A percentile compares a stretch with the other conserved stretches of the same genome.
Conservation (phyloP, 92 coral and sea anemone species). For the Actinernus sp. region DNA sequence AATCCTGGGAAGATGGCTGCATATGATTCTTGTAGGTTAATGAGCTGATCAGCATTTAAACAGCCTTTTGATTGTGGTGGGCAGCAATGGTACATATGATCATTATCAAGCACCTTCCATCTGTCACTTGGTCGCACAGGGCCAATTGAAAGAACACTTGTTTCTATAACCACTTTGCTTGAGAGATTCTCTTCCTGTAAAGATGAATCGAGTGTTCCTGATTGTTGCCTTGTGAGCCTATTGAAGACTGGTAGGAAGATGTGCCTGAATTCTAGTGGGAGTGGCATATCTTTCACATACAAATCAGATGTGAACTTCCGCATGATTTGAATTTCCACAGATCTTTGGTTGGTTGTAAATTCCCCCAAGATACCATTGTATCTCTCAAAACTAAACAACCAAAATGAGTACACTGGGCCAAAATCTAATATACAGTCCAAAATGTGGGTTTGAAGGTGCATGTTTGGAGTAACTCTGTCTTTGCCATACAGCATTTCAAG, state of each 20-base stretch:
- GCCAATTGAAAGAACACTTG: background rate
- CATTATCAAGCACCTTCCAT: background rate
- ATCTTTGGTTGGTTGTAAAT: conserved; percentile 2
- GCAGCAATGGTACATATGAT: background rate
- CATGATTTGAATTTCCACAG: conserved; percentile 1
- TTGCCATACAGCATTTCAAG: conserved; percentile 63
- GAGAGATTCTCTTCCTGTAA: background rate
- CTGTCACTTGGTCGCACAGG: background rate
- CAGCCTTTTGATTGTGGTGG: background rate
- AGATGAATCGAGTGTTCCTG: background rate
- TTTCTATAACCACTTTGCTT: background rate
- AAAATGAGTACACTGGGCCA: conserved; percentile 78
- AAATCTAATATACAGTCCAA: conserved; percentile 65
- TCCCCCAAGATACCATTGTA: conserved; percentile 71
- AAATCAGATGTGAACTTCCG: conserved; percentile 1
- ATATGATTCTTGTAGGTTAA: background rate
- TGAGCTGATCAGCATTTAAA: background rate
- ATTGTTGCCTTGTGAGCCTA: background rate
- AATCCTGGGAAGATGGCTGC: background rate
- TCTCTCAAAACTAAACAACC: conserved; percentile 73
- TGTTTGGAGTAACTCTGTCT: conserved; percentile 65
- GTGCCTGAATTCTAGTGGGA: background rate
- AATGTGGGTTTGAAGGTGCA: conserved; percentile 73
- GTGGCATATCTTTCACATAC: background rate
- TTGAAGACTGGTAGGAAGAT: background rate